Evolutionary conservation across 2,113 vertebrate species (phyloP).

Genomic region (Protobothrops flavoviridis): DNA sequence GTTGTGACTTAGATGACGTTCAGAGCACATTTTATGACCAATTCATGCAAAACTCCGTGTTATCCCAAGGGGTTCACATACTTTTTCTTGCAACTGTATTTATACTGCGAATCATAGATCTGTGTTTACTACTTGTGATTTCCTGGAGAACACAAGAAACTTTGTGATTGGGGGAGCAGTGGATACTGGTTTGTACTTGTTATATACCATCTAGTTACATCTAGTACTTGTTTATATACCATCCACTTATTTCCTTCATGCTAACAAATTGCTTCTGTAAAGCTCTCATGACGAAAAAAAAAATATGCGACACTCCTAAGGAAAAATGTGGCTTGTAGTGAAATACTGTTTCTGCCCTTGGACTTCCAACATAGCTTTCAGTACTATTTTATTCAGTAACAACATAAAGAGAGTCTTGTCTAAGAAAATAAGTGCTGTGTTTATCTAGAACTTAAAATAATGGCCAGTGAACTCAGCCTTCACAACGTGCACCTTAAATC

Average conservation of each 20-base stretch:
- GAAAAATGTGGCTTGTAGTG: not conserved
- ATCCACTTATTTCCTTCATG: not conserved
- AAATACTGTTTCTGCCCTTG: not conserved
- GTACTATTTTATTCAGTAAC: not conserved
- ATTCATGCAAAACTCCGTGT: too few relatives aligned
- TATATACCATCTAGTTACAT: not conserved
- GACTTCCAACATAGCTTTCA: not conserved
- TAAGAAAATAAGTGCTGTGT: not conserved
- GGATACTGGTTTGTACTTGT: not conserved
- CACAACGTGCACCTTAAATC: not conserved
- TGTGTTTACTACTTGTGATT: not conserved
- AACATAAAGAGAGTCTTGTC: not conserved
- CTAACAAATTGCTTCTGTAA: not conserved
- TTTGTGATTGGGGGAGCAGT: not conserved
- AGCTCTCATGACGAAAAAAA: not conserved
- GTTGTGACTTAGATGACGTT: too few relatives aligned
- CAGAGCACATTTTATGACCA: too few relatives aligned
- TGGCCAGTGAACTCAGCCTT: not conserved
- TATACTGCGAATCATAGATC: constrained; percentile 31
- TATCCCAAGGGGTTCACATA: too few relatives aligned
- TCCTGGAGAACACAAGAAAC: not conserved
- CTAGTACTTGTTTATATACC: not conserved
- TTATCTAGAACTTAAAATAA: not conserved
- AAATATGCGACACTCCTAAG: not conserved
- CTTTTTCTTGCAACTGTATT: too few relatives aligned